Evolutionary conservation across 2,113 vertebrate species (phyloP).

Genomic region (Prunella himalayana): DNA sequence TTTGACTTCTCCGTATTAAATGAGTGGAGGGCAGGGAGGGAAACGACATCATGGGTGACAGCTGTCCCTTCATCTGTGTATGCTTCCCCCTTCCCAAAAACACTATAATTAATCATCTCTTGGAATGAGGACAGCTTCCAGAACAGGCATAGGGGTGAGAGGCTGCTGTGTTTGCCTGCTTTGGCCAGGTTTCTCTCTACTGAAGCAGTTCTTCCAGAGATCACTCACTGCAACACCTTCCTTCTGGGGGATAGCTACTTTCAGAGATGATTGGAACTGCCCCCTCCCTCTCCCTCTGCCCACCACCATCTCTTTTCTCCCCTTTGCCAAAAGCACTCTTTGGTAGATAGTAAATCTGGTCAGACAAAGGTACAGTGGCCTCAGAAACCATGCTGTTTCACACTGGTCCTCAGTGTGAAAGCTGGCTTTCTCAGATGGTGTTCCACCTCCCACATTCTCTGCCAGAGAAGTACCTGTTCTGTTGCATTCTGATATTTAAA

Average conservation of each 20-base stretch:
- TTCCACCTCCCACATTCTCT: not conserved
- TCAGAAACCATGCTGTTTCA: conserved; percentile 8
- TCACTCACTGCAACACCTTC: not conserved
- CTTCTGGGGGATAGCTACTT: not conserved
- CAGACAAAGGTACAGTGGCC: conserved; percentile 13
- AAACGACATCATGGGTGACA: not conserved
- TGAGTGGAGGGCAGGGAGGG: not conserved
- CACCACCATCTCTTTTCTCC: not conserved
- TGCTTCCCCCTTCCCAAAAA: not conserved
- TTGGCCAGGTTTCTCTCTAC: conserved; percentile 19
- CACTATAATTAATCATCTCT: not conserved
- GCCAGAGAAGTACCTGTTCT: not conserved
- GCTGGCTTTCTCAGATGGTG: not conserved
- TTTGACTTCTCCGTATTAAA: not conserved
- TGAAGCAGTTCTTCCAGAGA: not conserved
- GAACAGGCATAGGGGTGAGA: not conserved
- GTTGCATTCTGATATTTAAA: conserved; percentile 32
- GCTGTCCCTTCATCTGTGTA: not conserved
- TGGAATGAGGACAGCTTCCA: conserved; percentile 9
- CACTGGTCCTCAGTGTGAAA: not conserved
- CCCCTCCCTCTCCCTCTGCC: not conserved
- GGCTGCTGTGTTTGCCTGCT: not conserved
- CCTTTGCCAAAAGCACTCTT: conserved; percentile 43
- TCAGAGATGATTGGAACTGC: not conserved
- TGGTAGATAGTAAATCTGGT: conserved; percentile 33